Evolutionary conservation across 1,140 invertebrate species (phyloP).

Genomic region (Metaphire vulgaris): DNA sequence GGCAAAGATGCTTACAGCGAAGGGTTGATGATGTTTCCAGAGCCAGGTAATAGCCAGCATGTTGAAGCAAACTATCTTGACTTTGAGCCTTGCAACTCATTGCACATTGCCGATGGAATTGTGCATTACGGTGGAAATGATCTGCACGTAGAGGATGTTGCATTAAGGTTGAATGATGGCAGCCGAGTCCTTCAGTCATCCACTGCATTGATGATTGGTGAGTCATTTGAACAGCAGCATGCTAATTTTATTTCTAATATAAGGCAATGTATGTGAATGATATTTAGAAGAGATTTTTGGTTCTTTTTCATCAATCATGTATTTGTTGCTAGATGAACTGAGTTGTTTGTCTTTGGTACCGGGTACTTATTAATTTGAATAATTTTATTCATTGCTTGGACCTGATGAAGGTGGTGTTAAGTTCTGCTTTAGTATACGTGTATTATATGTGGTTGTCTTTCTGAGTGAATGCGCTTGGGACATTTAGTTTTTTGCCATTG

Average conservation of each 20-base stretch:
- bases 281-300: background rate
- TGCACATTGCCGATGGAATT: background rate
- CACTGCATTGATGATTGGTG: background rate
- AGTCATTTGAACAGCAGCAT: background rate
- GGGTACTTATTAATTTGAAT: background rate
- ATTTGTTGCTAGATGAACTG: too few relatives aligned
- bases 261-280: background rate
- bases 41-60: background rate
- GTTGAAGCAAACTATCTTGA: background rate
- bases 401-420: background rate
- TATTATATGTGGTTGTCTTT: background rate
- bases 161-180: background rate
- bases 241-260: background rate
- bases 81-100: background rate
- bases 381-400: background rate
- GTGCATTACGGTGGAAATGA: background rate
- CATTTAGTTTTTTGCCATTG: too few relatives aligned
- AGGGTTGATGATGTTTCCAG: background rate
- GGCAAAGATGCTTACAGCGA: background rate
- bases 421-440: too few relatives aligned
- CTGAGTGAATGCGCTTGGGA: background rate
- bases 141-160: background rate
- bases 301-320: background rate
- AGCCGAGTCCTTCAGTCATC: background rate
- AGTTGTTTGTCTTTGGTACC: background rate